These are phyloP conservation scores for Merops nubicus DNA, from an alignment of 2,113 vertebrate species.

Conservation along the genomic window DNA sequence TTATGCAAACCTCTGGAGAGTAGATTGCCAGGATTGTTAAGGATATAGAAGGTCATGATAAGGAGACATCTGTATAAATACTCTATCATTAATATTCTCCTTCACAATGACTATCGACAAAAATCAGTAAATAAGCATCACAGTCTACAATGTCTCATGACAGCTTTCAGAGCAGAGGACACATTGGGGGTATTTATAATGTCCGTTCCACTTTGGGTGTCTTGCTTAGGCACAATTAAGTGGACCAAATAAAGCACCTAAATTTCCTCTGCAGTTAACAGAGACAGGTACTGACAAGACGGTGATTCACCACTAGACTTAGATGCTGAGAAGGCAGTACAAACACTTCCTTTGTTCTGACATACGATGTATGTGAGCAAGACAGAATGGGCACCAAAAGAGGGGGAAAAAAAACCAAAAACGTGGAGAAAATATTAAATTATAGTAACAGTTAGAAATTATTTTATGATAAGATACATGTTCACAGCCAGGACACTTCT, in stretches of 20 bases:
- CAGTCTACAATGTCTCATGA: neutral
- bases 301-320: neutral
- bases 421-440: neutral
- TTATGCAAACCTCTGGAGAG: constrained; percentile 23
- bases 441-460: neutral
- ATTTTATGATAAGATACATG: neutral
- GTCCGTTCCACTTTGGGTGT: neutral
- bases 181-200: neutral
- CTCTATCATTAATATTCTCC: neutral
- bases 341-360: neutral
- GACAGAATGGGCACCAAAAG: neutral
- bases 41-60: neutral
- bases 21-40: neutral
- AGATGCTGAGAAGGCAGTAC: neutral
- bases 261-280: neutral
- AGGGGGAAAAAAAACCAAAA: neutral
- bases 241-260: neutral
- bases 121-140: neutral
- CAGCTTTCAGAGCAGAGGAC: neutral
- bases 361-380: neutral
- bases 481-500: neutral
- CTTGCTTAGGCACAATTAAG: neutral
- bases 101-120: neutral
- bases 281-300: rapidly evolving
- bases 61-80: constrained; percentile 12